Evolutionary conservation across 2,888 invertebrate species (phyloP).

Genomic region (Agonum fuliginosum): DNA sequence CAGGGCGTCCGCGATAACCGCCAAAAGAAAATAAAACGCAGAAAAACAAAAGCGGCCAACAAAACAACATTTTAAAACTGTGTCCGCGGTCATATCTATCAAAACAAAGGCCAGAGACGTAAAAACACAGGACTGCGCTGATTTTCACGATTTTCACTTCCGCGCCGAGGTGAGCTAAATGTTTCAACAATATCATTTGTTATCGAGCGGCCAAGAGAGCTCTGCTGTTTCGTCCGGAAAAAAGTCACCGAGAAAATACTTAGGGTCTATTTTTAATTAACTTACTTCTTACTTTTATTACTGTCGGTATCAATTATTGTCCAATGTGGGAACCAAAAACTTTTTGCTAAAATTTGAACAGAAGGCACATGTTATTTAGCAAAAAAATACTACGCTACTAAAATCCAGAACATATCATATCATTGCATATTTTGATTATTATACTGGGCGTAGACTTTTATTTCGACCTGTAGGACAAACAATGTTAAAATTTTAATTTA

Average conservation of each 20-base stretch:
- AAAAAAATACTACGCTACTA: too few relatives aligned
- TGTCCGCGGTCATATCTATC: slow-evolving; percentile 14
- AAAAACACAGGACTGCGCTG: neutral
- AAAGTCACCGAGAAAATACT: neutral
- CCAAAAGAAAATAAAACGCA: slow-evolving; percentile 16
- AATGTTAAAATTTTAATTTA: too few relatives aligned
- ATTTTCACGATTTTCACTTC: neutral
- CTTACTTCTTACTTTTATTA: too few relatives aligned
- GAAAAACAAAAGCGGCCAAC: slow-evolving; percentile 1
- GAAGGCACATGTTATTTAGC: too few relatives aligned
- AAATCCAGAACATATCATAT: too few relatives aligned
- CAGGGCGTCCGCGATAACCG: slow-evolving; percentile 4
- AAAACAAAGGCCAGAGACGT: slow-evolving; percentile 1
- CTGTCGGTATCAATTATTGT: too few relatives aligned
- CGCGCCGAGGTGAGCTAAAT: slow-evolving; percentile 19
- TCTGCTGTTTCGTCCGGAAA: neutral
- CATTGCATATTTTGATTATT: too few relatives aligned
- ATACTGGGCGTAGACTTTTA: too few relatives aligned
- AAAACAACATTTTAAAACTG: slow-evolving; percentile 27
- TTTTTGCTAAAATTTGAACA: too few relatives aligned
- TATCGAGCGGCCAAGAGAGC: slow-evolving; percentile 42
- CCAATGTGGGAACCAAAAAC: too few relatives aligned
- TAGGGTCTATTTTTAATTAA: too few relatives aligned
- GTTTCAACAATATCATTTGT: slow-evolving; percentile 46
- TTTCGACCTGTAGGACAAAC: too few relatives aligned